Evolutionary conservation across 1,140 invertebrate genomes (phyloP).

Genomic region (Scaptomyza montana): DNA sequence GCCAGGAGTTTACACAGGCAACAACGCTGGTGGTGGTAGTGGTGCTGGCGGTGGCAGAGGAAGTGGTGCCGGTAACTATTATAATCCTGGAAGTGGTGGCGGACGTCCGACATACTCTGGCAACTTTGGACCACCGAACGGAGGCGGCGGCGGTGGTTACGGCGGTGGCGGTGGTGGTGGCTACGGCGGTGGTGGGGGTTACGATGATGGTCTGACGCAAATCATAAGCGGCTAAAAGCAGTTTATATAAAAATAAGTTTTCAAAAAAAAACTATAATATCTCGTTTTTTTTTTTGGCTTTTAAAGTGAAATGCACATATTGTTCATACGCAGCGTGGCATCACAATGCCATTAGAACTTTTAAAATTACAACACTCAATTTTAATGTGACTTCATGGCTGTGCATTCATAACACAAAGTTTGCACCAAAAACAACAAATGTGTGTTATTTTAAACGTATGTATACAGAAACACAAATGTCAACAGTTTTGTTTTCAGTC

Average conservation of each 20-base stretch:
- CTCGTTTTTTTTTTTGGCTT: not conserved
- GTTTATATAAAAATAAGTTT: not conserved
- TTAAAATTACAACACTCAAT: slow-evolving; percentile 11
- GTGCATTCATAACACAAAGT: not conserved
- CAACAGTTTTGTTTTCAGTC: too few species aligned
- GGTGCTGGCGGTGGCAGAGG: not conserved
- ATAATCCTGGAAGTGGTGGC: slow-evolving; percentile 39
- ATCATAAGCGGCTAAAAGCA: slow-evolving; percentile 58
- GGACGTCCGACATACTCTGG: slow-evolving; percentile 65
- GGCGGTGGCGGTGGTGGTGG: slow-evolving; percentile 24
- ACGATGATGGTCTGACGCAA: slow-evolving; percentile 48
- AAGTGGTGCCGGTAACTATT: slow-evolving; percentile 25
- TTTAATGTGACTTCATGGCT: slow-evolving; percentile 3
- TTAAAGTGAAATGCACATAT: not conserved
- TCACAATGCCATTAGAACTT: slow-evolving; percentile 7
- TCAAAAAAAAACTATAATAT: slow-evolving; percentile 1
- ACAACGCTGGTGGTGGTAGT: slow-evolving; percentile 24
- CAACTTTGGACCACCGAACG: slow-evolving; percentile 60
- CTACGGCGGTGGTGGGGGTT: slow-evolving; percentile 2
- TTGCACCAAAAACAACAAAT: not conserved
- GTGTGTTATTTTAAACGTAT: not conserved
- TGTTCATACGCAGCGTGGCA: slow-evolving; percentile 3
- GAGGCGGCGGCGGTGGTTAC: slow-evolving; percentile 30
- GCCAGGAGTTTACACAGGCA: slow-evolving; percentile 58
- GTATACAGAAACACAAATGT: not conserved